These are phyloP conservation scores for Calameuta pallipes DNA, from an alignment of 2,888 invertebrate species.

Conservation along the genomic window DNA sequence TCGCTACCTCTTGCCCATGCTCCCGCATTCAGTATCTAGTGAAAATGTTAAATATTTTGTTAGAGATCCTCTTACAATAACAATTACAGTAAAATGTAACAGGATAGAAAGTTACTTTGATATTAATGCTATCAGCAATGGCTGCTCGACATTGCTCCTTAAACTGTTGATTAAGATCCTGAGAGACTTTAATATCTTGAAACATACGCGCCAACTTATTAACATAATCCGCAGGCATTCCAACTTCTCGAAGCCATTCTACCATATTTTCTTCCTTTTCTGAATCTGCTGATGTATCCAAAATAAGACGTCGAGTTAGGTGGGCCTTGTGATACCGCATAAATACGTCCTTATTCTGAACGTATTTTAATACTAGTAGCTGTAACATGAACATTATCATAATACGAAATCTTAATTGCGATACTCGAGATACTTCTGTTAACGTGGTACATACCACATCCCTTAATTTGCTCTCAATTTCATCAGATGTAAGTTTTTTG, in stretches of 20 bases:
- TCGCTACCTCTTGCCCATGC: constrained; percentile 98
- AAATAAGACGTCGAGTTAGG: constrained; percentile 92
- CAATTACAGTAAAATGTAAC: neutral
- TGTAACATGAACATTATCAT: constrained; percentile 45
- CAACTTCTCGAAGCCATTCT: constrained; percentile 96
- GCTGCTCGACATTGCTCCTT: constrained; percentile 79
- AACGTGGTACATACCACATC: constrained; percentile 78
- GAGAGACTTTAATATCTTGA: constrained; percentile 97
- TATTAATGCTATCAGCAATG: constrained; percentile 91
- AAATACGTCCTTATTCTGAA: constrained; percentile 99
- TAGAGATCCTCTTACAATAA: neutral
- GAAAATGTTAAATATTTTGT: neutral
- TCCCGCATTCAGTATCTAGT: constrained; percentile 91
- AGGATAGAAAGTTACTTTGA: constrained; percentile 71
- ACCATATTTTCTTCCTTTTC: constrained; percentile 99
- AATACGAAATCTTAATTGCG: constrained; percentile 2
- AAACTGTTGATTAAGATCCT: constrained; percentile 95
- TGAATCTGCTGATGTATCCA: constrained; percentile 98
- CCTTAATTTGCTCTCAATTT: constrained; percentile 92
- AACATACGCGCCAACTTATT: constrained; percentile 98
- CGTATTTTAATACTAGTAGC: constrained; percentile 96
- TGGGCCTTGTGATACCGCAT: constrained; percentile 99
- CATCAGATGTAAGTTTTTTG: constrained; percentile 95
- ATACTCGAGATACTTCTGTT: constrained; percentile 9
- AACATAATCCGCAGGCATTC: constrained; percentile 99